Conservation (phyloP, 2,113 vertebrate genomes). For the human region DNA sequence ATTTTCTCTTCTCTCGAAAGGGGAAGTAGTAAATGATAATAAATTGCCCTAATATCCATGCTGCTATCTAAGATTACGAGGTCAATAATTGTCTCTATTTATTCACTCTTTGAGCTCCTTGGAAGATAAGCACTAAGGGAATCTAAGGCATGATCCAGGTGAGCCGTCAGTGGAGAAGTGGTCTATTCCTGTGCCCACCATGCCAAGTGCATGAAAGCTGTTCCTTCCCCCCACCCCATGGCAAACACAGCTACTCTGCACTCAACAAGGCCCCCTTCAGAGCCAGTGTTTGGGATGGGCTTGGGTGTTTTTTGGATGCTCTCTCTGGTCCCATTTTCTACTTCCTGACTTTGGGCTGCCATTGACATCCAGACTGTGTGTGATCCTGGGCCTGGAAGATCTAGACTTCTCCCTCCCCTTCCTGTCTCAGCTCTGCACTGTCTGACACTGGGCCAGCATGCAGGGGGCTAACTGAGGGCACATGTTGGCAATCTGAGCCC, state of each 20-base stretch:
- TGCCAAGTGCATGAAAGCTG: neutral
- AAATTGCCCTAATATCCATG: neutral
- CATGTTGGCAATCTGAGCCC: neutral
- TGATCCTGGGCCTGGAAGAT: neutral
- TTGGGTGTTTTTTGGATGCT: neutral
- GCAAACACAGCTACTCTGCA: neutral
- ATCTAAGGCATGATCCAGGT: neutral
- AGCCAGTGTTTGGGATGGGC: neutral
- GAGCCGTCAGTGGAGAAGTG: neutral
- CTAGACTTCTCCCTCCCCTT: neutral
- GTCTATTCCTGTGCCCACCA: neutral
- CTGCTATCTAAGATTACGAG: neutral
- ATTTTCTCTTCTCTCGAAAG: slow-evolving; percentile 47
- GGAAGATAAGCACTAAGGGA: neutral
- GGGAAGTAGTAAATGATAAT: slow-evolving; percentile 1
- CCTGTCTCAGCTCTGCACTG: neutral
- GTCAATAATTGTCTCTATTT: neutral
- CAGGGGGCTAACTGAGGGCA: neutral
- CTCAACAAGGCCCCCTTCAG: fast-evolving
- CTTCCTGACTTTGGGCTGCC: slow-evolving; percentile 32
- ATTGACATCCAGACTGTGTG: neutral
- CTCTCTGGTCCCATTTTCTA: neutral
- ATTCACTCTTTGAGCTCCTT: neutral
- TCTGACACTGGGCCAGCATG: neutral
- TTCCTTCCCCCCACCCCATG: neutral